Evolutionary conservation across 2,888 invertebrate genomes (phyloP).

Genomic region (Mystacides longicornis): DNA sequence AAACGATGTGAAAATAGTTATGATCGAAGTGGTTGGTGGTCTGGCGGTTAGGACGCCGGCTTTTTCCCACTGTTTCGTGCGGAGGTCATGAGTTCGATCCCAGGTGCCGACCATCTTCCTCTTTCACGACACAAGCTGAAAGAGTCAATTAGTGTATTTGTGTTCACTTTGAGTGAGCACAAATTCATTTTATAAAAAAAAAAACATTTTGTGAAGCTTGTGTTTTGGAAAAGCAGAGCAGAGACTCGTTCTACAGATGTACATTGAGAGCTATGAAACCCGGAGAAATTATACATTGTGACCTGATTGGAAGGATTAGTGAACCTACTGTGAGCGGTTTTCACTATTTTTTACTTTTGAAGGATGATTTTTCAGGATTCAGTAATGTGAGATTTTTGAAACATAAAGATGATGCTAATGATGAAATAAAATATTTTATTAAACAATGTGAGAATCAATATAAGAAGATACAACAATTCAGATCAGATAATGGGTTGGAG

Average conservation of each 20-base stretch:
- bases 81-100: too few species aligned
- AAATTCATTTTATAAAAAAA: not conserved
- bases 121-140: too few species aligned
- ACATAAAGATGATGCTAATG: slow-evolving; percentile 11
- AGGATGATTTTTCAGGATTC: slow-evolving; percentile 25
- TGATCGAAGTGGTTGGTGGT: too few species aligned
- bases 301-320: slow-evolving; percentile 13
- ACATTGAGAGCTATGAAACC: not conserved
- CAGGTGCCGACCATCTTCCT: too few species aligned
- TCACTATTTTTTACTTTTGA: slow-evolving; percentile 27
- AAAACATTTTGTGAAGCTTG: not conserved
- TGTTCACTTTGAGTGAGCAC: too few species aligned
- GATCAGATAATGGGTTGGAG: slow-evolving; percentile 21
- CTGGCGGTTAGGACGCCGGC: too few species aligned
- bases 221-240: not conserved
- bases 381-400: slow-evolving; percentile 16
- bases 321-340: slow-evolving; percentile 23
- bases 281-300: slow-evolving; percentile 8
- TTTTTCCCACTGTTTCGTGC: too few species aligned
- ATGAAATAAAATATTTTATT: slow-evolving; percentile 14
- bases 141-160: too few species aligned
- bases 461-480: slow-evolving; percentile 19
- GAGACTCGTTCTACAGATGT: not conserved
- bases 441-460: slow-evolving; percentile 16
- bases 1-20: not conserved